phyloP scores from a whole-genome alignment of 1,140 invertebrate genomes.

The Saccostrea cuccullata region DNA sequence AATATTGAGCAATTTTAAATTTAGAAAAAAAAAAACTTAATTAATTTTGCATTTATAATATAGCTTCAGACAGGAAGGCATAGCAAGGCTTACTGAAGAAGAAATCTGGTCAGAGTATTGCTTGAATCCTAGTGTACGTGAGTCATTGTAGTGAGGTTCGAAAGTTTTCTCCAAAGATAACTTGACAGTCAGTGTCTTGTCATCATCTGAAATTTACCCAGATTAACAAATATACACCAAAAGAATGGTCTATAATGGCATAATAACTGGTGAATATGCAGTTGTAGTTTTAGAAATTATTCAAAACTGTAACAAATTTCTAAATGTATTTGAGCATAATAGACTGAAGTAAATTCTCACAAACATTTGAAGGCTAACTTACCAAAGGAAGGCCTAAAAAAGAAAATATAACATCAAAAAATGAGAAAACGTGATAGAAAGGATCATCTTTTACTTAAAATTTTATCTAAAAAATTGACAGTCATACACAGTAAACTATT shows the following conservation, averaged over 20 bases:
- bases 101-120: neutral
- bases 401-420: neutral
- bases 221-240: too few species aligned
- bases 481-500: too few species aligned
- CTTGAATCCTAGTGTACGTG: neutral
- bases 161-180: neutral
- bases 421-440: neutral
- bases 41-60: neutral
- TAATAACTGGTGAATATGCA: too few species aligned
- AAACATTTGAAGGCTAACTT: neutral
- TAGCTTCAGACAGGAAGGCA: neutral
- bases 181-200: neutral
- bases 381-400: neutral
- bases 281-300: too few species aligned
- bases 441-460: too few species aligned
- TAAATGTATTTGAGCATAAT: too few species aligned
- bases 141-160: neutral
- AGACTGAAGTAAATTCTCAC: too few species aligned
- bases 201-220: neutral
- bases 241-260: too few species aligned
- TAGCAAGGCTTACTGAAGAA: neutral
- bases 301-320: too few species aligned
- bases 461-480: too few species aligned
- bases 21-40: neutral
- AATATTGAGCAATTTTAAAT: neutral